Conservation (phyloP, 2,888 invertebrate species). For the Oligia latruncula region DNA sequence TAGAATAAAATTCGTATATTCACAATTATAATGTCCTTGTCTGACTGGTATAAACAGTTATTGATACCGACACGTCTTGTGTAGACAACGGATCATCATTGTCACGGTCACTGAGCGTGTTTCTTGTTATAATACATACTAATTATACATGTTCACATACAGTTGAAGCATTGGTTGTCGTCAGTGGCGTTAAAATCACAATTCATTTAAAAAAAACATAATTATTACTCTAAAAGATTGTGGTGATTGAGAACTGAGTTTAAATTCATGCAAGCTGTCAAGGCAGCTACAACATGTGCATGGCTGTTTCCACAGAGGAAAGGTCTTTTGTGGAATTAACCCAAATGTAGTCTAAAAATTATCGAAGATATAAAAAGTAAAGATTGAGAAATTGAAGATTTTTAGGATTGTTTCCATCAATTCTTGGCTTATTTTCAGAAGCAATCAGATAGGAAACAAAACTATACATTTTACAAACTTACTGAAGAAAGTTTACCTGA, state of each 20-base stretch:
- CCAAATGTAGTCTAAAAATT: background rate
- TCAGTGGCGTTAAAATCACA: background rate
- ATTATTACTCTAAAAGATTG: background rate
- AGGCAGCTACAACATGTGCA: background rate
- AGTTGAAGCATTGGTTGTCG: background rate
- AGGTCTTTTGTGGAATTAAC: background rate
- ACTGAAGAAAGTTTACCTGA: background rate
- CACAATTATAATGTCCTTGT: conserved; percentile 44
- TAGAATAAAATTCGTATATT: conserved; percentile 31
- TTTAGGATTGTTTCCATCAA: background rate
- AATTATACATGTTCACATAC: conserved; percentile 31
- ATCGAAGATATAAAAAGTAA: background rate
- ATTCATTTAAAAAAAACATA: background rate
- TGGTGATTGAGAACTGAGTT: background rate
- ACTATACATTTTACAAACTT: background rate
- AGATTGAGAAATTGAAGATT: background rate
- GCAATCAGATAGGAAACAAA: background rate
- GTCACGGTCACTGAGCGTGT: conserved; percentile 47
- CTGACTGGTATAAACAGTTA: conserved; percentile 59
- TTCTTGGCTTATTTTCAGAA: background rate
- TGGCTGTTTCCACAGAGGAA: background rate
- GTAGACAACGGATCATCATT: conserved; percentile 53
- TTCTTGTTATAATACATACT: conserved; percentile 33
- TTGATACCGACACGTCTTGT: conserved; percentile 29
- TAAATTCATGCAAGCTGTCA: background rate